These are phyloP conservation scores for Lithosia quadra DNA, from an alignment of 2,888 invertebrate genomes.

Conservation along the genomic window DNA sequence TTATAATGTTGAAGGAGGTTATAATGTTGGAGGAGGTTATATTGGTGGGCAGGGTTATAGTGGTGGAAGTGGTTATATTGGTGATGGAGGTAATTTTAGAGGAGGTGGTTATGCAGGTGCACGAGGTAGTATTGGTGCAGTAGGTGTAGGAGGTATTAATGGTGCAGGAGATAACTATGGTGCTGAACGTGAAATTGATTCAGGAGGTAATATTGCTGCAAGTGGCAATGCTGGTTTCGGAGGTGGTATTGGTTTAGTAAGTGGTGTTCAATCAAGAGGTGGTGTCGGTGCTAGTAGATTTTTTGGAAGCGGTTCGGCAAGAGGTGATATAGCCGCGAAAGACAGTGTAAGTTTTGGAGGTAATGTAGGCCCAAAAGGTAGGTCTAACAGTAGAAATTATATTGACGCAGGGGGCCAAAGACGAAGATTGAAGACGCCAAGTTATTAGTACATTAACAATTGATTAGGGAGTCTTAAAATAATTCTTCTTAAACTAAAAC, in stretches of 20 bases:
- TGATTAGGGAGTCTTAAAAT: neutral
- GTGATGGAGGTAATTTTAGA: too few species aligned
- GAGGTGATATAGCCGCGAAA: neutral
- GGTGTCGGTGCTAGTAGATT: too few species aligned
- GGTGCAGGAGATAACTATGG: neutral
- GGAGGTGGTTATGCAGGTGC: neutral
- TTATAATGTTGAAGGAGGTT: neutral
- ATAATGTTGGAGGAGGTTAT: neutral
- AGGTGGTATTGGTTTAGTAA: neutral
- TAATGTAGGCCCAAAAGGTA: neutral
- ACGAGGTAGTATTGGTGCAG: neutral
- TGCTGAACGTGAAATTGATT: neutral
- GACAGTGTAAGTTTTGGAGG: neutral
- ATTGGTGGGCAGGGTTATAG: neutral
- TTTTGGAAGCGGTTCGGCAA: neutral
- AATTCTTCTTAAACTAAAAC: too few species aligned
- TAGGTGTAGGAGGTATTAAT: neutral
- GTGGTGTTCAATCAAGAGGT: neutral
- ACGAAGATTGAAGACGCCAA: neutral
- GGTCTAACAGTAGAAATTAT: neutral
- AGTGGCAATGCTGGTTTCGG: neutral
- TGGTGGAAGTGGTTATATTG: neutral
- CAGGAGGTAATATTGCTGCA: neutral
- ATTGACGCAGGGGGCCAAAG: neutral
- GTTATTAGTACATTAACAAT: neutral